Evolutionary conservation across 1,140 invertebrate species (phyloP), one percentile per base, ranked within the genome.

Genomic region (Araneus ventricosus): DNA sequence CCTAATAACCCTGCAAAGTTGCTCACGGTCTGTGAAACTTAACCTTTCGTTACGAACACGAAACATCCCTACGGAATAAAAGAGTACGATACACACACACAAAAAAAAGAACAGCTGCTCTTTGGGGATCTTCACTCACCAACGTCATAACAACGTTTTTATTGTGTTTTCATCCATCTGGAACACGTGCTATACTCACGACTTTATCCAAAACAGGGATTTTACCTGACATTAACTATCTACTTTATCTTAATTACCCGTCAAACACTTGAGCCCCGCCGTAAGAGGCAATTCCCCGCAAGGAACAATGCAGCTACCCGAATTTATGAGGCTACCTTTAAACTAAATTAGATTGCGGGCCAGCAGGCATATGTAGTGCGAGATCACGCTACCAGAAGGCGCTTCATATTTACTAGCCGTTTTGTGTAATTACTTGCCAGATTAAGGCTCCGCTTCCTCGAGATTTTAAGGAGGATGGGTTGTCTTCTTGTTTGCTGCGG

Each of bases 211-310:
- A n/a, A 39, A 41, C 52, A 61, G 34, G 34, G 30, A 70, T 39
- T 88, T 88, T 88, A 88, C 61, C 86, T 88, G 86, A 70, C 86
- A 70, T 88, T 88, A 88, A 88, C 86, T 67, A 41, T 88, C 59
- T 39, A 7, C 61, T 88, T 34, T 22, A 27, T 88, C 86, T 88
- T 88, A 88, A 88, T 88, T 88, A 88, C 24, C 86, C 86, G 59
- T 88, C 86, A 88, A 88, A 88, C 61, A 59, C 34, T 70, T 24
- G 24, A 88, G 39, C 34, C 27, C 0, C 34, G 7, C 4, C 27
- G 52, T 41, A 70, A 39, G 22, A 45, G 37, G 86, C 86, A 59
- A 87, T 87, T 87, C 85, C 57, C 85, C 27, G 8, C 30, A 24
- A 63, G 45, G 85, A 87, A 88, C 86, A 67, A 63, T 63, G 86